Conservation (phyloP, 1,140 invertebrate genomes). For the Solenopsis fugax region DNA sequence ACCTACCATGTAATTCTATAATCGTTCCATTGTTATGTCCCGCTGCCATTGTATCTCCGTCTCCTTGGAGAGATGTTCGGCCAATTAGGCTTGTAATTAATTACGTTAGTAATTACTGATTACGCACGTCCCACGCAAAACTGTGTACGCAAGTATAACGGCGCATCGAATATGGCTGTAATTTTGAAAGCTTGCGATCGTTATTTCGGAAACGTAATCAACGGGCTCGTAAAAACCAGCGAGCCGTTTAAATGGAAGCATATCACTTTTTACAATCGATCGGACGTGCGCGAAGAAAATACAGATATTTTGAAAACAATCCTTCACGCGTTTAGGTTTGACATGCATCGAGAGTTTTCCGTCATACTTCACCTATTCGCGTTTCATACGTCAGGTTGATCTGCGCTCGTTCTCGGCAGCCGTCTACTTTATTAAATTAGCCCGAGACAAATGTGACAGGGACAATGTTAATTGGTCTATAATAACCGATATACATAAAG, state of each 20-base stretch:
- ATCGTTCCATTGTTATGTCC: slow-evolving; percentile 45
- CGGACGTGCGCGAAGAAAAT: neutral
- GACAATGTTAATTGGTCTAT: slow-evolving; percentile 30
- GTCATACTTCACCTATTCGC: neutral
- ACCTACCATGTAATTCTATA: slow-evolving; percentile 42
- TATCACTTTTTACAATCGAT: slow-evolving; percentile 4
- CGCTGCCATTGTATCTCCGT: slow-evolving; percentile 39
- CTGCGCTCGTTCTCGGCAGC: slow-evolving; percentile 2
- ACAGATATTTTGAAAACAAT: slow-evolving; percentile 6
- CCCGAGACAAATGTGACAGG: slow-evolving; percentile 26
- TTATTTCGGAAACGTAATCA: neutral
- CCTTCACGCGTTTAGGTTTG: neutral
- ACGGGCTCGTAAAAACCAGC: neutral
- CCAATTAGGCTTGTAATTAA: slow-evolving; percentile 57
- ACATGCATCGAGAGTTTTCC: neutral
- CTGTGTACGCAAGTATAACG: neutral
- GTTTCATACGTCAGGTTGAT: neutral
- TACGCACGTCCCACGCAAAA: neutral
- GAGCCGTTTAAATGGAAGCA: slow-evolving; percentile 16
- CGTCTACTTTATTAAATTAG: slow-evolving; percentile 48
- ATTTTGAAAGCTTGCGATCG: neutral
- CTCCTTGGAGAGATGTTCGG: slow-evolving; percentile 38
- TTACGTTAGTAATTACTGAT: slow-evolving; percentile 51
- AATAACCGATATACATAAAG: slow-evolving; percentile 24
- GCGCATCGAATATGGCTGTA: neutral